A percentile compares a stretch with the other conserved stretches of the same genome.
phyloP scores from a whole-genome alignment of 2,888 invertebrate species.

The Rotaria socialis region DNA sequence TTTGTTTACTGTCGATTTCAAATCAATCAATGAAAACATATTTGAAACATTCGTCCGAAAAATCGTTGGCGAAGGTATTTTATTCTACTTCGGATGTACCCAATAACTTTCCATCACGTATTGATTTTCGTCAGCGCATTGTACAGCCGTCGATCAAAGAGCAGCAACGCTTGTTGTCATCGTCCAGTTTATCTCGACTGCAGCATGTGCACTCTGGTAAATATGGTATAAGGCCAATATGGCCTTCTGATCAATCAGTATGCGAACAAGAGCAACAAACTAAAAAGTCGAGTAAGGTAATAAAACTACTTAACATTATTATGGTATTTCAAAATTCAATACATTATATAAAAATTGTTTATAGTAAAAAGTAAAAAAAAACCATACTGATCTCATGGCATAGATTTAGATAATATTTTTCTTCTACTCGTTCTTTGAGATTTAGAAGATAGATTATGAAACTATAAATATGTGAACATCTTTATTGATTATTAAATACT shows the following conservation, averaged over 20 bases:
- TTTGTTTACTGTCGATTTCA: not conserved
- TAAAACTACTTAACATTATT: not conserved
- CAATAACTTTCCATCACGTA: not conserved
- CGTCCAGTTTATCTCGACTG: not conserved
- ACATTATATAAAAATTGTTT: too few species aligned
- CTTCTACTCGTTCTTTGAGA: too few species aligned
- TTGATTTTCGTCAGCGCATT: not conserved
- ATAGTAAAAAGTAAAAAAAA: too few species aligned
- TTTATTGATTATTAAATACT: too few species aligned
- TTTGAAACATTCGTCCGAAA: not conserved
- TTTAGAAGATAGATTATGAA: too few species aligned
- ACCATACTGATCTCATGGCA: too few species aligned
- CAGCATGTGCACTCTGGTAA: not conserved
- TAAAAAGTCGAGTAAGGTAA: not conserved
- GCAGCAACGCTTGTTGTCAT: not conserved
- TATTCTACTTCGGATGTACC: not conserved
- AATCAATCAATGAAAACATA: not conserved
- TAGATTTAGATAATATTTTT: too few species aligned
- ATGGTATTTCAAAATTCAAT: too few species aligned
- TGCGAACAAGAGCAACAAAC: not conserved
- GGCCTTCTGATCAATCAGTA: not conserved
- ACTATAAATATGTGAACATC: too few species aligned
- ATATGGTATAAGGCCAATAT: not conserved
- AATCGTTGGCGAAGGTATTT: not conserved
- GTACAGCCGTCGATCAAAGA: not conserved